Conservation (phyloP, 2,113 vertebrate species). For the Zosterops hypoxanthus region DNA sequence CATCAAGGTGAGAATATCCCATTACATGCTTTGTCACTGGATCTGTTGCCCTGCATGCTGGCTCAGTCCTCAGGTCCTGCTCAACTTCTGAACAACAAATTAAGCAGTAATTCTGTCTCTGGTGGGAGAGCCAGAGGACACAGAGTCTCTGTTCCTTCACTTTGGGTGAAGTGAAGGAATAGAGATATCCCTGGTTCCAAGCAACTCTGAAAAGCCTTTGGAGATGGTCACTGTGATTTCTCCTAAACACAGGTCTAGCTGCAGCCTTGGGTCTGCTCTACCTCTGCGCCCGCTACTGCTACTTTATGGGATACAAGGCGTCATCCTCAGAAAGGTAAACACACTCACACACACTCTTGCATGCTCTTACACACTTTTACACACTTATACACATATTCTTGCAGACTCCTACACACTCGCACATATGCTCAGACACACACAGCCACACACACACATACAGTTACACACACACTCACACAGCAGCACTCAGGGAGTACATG, state of each 20-base stretch:
- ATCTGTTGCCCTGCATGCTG: not conserved
- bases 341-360: not conserved
- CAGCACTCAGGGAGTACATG: not conserved
- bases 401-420: not conserved
- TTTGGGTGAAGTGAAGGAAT: not conserved
- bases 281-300: conserved; percentile 79
- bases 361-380: not conserved
- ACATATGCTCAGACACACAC: not conserved
- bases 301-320: conserved; percentile 83
- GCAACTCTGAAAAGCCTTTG: not conserved
- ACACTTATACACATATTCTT: not conserved
- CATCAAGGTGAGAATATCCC: conserved; percentile 79
- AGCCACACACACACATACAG: not conserved
- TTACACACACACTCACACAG: not conserved
- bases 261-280: conserved; percentile 83
- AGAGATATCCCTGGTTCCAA: not conserved
- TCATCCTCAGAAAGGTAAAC: conserved; percentile 81
- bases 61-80: not conserved
- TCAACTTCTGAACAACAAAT: not conserved
- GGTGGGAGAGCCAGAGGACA: not conserved
- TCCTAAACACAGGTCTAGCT: conserved; percentile 72
- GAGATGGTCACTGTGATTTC: not conserved
- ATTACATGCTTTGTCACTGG: not conserved
- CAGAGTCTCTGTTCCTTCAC: not conserved
- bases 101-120: not conserved